Conservation (phyloP, 2,888 invertebrate species). For the Cataglyphis cursor region DNA sequence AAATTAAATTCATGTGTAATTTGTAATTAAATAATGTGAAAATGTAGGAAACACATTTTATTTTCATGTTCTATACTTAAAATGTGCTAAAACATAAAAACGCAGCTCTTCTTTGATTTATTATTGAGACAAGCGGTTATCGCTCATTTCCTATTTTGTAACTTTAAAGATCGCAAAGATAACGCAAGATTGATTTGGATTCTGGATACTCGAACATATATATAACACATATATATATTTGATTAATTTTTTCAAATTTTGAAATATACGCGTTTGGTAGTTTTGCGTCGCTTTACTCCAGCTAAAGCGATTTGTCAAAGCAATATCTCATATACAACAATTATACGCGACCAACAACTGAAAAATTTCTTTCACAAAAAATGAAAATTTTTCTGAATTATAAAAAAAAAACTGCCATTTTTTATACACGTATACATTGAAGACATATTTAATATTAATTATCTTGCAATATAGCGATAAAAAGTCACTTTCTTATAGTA, state of each 20-base stretch:
- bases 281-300: constrained; percentile 84
- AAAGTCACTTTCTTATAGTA: background rate
- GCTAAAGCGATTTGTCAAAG: constrained; percentile 85
- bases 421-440: background rate
- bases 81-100: background rate
- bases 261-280: constrained; percentile 65
- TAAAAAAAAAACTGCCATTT: constrained; percentile 63
- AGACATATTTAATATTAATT: background rate
- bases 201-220: background rate
- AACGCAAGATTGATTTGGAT: background rate
- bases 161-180: background rate
- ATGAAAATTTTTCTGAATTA: constrained; percentile 59
- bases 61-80: background rate
- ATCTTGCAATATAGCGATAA: background rate
- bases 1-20: background rate
- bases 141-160: background rate
- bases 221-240: background rate
- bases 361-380: background rate
- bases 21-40: background rate
- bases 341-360: constrained; percentile 55
- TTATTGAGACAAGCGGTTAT: background rate
- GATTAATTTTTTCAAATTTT: background rate
- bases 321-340: constrained; percentile 69
- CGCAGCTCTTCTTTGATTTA: background rate
- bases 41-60: background rate